A percentile compares a stretch with the other conserved stretches of the same genome.
Conservation (phyloP, 2,113 vertebrate species). For the Aldabrachelys gigantea region DNA sequence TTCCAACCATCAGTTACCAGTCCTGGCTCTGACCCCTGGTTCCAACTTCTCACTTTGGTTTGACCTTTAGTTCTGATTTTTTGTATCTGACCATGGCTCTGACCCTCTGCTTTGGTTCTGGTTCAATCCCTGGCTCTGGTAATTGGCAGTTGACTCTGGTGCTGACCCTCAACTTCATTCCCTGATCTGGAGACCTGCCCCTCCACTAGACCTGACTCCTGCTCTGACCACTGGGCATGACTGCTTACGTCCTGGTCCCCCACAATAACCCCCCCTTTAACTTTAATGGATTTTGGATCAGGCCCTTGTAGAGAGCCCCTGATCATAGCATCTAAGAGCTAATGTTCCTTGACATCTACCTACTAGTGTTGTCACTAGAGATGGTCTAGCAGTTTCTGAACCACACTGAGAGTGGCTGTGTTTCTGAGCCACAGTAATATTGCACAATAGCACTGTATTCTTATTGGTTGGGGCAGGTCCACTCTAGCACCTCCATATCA, state of each 20-base stretch:
- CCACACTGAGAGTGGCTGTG: neutral
- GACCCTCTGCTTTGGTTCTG: neutral
- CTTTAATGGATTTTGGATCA: neutral
- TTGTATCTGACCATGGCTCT: neutral
- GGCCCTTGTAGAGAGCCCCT: no score
- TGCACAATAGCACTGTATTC: neutral
- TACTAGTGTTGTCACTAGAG: neutral
- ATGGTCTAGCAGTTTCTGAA: neutral
- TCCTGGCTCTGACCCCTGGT: neutral
- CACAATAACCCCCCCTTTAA: neutral
- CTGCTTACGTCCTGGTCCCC: neutral
- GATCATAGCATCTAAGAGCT: neutral
- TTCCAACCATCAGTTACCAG: neutral
- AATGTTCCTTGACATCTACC: neutral
- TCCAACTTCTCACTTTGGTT: neutral
- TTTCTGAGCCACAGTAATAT: neutral
- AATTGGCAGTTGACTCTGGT: neutral
- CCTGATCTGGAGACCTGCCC: neutral
- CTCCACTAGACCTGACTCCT: neutral
- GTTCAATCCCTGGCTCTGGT: neutral
- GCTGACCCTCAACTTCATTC: neutral
- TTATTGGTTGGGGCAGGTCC: neutral
- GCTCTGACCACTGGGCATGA: neutral
- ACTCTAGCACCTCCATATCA: accelerated
- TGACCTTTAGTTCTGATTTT: neutral